A percentile compares a stretch with the other conserved stretches of the same genome.
These are phyloP conservation scores for Clarias batrachus DNA, from an alignment of 2,113 vertebrate genomes.

Conservation along the genomic window DNA sequence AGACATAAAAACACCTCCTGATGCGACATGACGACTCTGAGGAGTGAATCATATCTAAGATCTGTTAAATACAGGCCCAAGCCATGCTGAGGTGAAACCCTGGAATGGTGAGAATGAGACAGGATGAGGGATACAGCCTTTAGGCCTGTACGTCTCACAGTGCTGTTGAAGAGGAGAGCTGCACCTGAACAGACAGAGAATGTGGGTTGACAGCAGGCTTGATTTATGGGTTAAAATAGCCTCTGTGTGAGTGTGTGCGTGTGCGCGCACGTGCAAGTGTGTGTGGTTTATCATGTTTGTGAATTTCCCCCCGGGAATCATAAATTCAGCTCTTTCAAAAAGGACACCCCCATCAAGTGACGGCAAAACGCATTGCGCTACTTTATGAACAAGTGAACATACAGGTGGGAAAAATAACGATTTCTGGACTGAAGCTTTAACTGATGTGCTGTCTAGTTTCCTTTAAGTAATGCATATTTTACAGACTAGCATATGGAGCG, in stretches of 20 bases:
- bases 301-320: constrained; percentile 13
- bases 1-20: background rate
- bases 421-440: background rate
- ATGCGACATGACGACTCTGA: background rate
- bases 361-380: background rate
- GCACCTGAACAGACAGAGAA: constrained; percentile 26
- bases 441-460: constrained; percentile 18
- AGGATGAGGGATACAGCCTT: constrained; percentile 22
- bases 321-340: background rate
- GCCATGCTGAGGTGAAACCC: background rate
- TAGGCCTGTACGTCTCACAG: background rate
- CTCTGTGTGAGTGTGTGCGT: background rate
- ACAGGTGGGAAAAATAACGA: too few species aligned
- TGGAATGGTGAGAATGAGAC: constrained; percentile 13
- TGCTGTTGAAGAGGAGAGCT: constrained; percentile 20
- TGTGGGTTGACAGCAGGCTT: background rate
- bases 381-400: background rate
- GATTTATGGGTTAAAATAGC: constrained; percentile 18
- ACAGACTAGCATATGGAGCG: background rate
- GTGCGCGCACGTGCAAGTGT: background rate
- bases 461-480: constrained; percentile 26
- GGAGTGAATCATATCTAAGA: background rate
- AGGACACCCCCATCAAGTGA: background rate
- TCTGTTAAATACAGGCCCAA: background rate
- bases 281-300: background rate